phyloP scores from a whole-genome alignment of 1,140 invertebrate species.

The Parasteatoda tepidariorum region DNA sequence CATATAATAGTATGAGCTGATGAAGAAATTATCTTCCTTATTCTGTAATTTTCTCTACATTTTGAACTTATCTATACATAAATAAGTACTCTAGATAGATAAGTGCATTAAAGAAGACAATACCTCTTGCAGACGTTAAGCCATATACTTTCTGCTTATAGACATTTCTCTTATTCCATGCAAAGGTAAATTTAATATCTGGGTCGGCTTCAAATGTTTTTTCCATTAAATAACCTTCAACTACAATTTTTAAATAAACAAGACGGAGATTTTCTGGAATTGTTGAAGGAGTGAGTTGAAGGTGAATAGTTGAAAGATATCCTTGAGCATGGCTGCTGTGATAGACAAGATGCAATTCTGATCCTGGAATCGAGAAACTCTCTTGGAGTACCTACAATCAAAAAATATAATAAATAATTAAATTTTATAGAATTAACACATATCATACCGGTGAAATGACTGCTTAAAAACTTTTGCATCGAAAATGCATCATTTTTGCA shows the following conservation, averaged over 20 bases:
- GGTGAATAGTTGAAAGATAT: constrained; percentile 90
- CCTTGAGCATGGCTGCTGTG: constrained; percentile 91
- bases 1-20: too few species aligned
- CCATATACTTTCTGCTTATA: constrained; percentile 93
- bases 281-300: constrained; percentile 85
- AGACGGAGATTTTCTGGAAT: constrained; percentile 83
- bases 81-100: too few species aligned
- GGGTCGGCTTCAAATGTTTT: constrained; percentile 96
- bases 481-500: too few species aligned
- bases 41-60: too few species aligned
- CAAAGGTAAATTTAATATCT: constrained; percentile 92
- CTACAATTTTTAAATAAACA: constrained; percentile 89
- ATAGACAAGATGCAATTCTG: constrained; percentile 90
- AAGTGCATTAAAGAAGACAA: too few species aligned
- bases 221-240: constrained; percentile 90
- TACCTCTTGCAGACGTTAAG: constrained; percentile 70
- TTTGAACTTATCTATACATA: too few species aligned
- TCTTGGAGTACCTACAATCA: constrained; percentile 85
- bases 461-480: too few species aligned
- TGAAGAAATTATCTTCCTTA: too few species aligned
- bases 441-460: too few species aligned
- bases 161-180: constrained; percentile 97
- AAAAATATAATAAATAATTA: not conserved
- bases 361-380: constrained; percentile 91
- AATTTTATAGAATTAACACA: too few species aligned